These are phyloP conservation scores for Siniperca knerii DNA, from an alignment of 2,113 vertebrate genomes.

Conservation along the genomic window DNA sequence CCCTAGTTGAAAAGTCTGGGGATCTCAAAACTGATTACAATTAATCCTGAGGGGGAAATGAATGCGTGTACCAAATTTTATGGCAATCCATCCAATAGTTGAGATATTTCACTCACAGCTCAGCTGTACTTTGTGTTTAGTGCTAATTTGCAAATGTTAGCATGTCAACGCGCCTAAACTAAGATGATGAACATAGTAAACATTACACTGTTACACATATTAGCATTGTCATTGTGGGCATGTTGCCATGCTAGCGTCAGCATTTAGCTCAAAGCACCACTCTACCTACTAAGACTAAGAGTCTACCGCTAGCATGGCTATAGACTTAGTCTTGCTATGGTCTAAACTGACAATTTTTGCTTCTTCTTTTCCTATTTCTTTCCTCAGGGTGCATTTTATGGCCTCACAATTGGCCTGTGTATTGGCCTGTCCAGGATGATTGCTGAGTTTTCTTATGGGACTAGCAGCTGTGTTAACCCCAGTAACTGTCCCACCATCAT, in stretches of 20 bases:
- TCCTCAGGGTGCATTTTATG: slow-evolving; percentile 94
- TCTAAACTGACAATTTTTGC: not conserved
- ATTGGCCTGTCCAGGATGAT: slow-evolving; percentile 91
- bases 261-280: too few species aligned
- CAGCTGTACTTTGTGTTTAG: not conserved
- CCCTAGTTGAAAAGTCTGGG: not conserved
- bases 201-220: not conserved
- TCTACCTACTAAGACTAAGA: not conserved
- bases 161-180: too few species aligned
- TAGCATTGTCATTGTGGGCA: not conserved
- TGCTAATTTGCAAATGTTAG: not conserved
- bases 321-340: not conserved
- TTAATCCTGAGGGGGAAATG: not conserved
- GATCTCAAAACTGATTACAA: not conserved
- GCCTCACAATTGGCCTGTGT: slow-evolving; percentile 87
- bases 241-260: not conserved
- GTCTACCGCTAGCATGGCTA: not conserved
- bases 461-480: slow-evolving; percentile 89
- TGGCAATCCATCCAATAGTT: not conserved
- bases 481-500: slow-evolving; percentile 92
- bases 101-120: not conserved
- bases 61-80: not conserved
- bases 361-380: not conserved
- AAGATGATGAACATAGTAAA: not conserved
- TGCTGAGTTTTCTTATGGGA: slow-evolving; percentile 91